phyloP scores from a whole-genome alignment of 2,888 invertebrate genomes.

The Drosophila ustulata region DNA sequence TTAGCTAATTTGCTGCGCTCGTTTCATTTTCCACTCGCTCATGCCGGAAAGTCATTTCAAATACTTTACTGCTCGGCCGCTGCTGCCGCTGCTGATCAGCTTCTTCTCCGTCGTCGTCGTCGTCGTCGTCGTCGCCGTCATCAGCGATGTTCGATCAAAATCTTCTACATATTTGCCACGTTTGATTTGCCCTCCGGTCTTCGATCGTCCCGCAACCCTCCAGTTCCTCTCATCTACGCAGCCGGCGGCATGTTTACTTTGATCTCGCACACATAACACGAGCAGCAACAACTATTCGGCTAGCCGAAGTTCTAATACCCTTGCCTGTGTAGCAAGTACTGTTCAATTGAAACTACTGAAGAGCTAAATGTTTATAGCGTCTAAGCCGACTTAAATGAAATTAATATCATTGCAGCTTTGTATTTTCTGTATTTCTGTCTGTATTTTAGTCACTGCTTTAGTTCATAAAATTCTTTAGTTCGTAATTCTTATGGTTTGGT shows the following conservation, averaged over 20 bases:
- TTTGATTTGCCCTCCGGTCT: slow-evolving; percentile 39
- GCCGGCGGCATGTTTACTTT: slow-evolving; percentile 73
- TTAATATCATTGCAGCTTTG: too few species aligned
- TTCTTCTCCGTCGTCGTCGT: slow-evolving; percentile 21
- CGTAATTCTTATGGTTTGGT: too few species aligned
- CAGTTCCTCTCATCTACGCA: slow-evolving; percentile 19
- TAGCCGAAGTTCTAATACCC: slow-evolving; percentile 8
- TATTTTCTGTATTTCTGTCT: too few species aligned
- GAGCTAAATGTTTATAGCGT: too few species aligned
- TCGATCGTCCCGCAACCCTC: background rate
- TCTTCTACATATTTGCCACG: slow-evolving; percentile 69
- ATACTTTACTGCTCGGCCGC: slow-evolving; percentile 50
- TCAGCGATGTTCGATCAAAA: slow-evolving; percentile 73
- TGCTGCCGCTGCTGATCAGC: slow-evolving; percentile 39
- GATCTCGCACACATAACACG: slow-evolving; percentile 66
- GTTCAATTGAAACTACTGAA: too few species aligned
- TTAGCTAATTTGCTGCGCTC: slow-evolving; percentile 81
- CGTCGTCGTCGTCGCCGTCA: slow-evolving; percentile 22
- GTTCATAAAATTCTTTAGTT: too few species aligned
- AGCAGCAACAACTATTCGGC: slow-evolving; percentile 13
- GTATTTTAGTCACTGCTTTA: too few species aligned
- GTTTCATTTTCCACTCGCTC: slow-evolving; percentile 71
- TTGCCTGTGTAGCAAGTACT: background rate
- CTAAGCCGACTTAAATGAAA: too few species aligned
- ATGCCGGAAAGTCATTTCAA: slow-evolving; percentile 71